phyloP scores from a whole-genome alignment of 1,140 invertebrate species.

The silkworm (Bombyx mori) region ASM3026992v2 NC_085121.1:9705001-9705500 shows the following conservation, averaged over 20 bases:
- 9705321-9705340: constrained; percentile 12
- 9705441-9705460: constrained; percentile 13
- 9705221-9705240: constrained; percentile 11
- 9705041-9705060: constrained; percentile 7
- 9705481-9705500: constrained; percentile 5
- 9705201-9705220: constrained; percentile 10
- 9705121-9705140: constrained; percentile 13
- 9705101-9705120: constrained; percentile 10
- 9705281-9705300: constrained; percentile 15
- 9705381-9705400: constrained; percentile 9
- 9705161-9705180: constrained; percentile 9
- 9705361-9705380: constrained; percentile 17
- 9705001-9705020: constrained; percentile 19
- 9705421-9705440: constrained; percentile 12
- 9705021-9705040: constrained; percentile 11
- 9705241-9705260: constrained; percentile 18
- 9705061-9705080: constrained; percentile 11
- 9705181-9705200: constrained; percentile 17
- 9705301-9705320: constrained; percentile 5
- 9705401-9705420: constrained; percentile 16
- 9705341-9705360: constrained; percentile 9
- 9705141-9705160: constrained; percentile 9
- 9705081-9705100: constrained; percentile 11
- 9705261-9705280: constrained; percentile 18
- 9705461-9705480: constrained; percentile 9